Evolutionary conservation across 2,888 invertebrate species (phyloP).

Genomic region (Colletes collaris): DNA sequence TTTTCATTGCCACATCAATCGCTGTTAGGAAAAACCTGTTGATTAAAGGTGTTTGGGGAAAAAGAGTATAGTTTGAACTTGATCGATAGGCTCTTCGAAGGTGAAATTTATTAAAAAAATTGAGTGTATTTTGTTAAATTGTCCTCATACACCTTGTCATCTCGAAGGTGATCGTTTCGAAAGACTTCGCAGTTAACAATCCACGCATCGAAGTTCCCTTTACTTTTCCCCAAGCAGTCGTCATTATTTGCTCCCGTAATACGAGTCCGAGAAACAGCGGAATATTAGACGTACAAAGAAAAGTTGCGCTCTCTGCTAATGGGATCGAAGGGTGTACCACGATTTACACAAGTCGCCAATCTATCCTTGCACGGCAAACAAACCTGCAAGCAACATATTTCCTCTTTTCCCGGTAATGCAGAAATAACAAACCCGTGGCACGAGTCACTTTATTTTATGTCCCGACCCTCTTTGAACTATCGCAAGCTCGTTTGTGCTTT

Average conservation of each 20-base stretch:
- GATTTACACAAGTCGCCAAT: conserved; percentile 67
- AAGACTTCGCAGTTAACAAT: too few relatives aligned
- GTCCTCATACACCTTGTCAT: too few relatives aligned
- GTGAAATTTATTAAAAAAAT: too few relatives aligned
- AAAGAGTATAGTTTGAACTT: too few relatives aligned
- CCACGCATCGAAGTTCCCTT: too few relatives aligned
- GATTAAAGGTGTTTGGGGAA: too few relatives aligned
- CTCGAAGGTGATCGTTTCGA: too few relatives aligned
- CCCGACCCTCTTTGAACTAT: conserved; percentile 73
- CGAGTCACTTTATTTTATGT: conserved; percentile 70
- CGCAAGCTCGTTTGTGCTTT: conserved; percentile 67
- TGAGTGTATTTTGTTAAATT: too few relatives aligned
- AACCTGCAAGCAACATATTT: conserved; percentile 66
- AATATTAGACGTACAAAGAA: conserved; percentile 18
- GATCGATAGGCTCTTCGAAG: too few relatives aligned
- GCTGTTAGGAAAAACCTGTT: too few relatives aligned
- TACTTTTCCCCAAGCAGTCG: background rate
- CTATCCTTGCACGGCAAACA: conserved; percentile 56
- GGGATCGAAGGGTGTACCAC: conserved; percentile 56
- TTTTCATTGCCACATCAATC: too few relatives aligned
- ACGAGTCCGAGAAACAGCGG: conserved; percentile 4
- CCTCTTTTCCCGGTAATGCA: conserved; percentile 73
- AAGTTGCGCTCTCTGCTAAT: conserved; percentile 46
- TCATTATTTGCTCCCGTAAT: conserved; percentile 5
- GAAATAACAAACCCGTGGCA: conserved; percentile 75